phyloP scores from a whole-genome alignment of 2,888 invertebrate genomes.

The Parelbella ahira region DNA sequence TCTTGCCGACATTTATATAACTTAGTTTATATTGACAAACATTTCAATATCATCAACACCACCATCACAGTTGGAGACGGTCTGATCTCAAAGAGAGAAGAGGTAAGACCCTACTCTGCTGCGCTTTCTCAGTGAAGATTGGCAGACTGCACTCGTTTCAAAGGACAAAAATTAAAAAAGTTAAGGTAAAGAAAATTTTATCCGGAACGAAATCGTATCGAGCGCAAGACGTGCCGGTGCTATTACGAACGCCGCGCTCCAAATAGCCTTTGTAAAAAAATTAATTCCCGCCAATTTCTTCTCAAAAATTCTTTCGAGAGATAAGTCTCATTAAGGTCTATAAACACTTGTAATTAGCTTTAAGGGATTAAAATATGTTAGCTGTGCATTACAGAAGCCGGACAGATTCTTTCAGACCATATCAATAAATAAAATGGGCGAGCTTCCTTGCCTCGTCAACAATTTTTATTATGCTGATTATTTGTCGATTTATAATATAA shows the following conservation, averaged over 20 bases:
- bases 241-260: background rate
- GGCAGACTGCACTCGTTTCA: background rate
- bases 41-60: no score
- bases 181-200: no score
- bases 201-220: background rate
- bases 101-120: no score
- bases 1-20: no score
- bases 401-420: conserved; percentile 5
- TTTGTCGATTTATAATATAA: no score
- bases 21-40: no score
- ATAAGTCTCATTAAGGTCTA: conserved; percentile 29
- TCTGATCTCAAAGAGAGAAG: no score
- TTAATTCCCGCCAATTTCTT: conserved; percentile 16
- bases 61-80: no score
- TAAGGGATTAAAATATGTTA: conserved; percentile 18
- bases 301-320: conserved; percentile 15
- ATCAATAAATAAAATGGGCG: conserved; percentile 25
- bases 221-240: background rate
- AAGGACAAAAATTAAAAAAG: background rate
- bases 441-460: conserved; percentile 29
- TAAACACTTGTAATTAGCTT: conserved; percentile 18
- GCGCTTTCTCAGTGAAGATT: no score
- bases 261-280: conserved; percentile 1
- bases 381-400: conserved; percentile 1
- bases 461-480: no score